Evolutionary conservation across 2,797 vertebrate genomes (phyloP), one percentile per base, ranked within the genome.

Genomic region (Chiloscyllium punctatum): DNA sequence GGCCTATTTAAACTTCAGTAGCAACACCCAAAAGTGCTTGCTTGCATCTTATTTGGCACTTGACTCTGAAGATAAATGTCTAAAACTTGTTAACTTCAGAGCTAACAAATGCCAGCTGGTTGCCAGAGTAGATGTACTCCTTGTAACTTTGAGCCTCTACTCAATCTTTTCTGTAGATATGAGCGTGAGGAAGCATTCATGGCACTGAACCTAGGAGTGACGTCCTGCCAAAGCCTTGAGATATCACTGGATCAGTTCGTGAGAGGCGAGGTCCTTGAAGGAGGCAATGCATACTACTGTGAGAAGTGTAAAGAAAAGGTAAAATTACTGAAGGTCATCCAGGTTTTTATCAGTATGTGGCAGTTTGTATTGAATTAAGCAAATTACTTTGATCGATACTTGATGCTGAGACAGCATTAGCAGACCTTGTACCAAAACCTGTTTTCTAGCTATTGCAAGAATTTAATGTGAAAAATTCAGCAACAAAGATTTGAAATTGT

Each of bases 271-370:
- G 99, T 99, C 96, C 98, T 99, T 48, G 99, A 99, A 96, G 99
- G 99, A 96, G 99, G 99, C 97, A 99, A 99, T 69, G 99, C 99
- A 0, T 99, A 99, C 97, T 99, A 99, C 97, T 99, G 99, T 97
- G 99, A 99, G 96, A 99, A 99, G 96, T 99, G 99, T 97, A 99
- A 99, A 97, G 99, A 99, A 97, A 99, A 99, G 99, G 99, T 99
- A 97, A 68, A 53, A 0, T 48, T 84, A 51, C 88, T 95, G 57
- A 66, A 66, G n/a, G 23, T 48, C 82, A 18, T 6, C 57, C 4
- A 23, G 4, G 18, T 57, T 57, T 82, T 82, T 37, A 23, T n/a
- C 16, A 25, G 62, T n/a, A 37, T 25, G 66, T 15, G 84, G 53
- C 53, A 23, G 3, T 84, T 79, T 13, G 57, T 30, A 84, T 27